phyloP scores from a whole-genome alignment of 2,888 invertebrate genomes.

The Autographa pulchrina region DNA sequence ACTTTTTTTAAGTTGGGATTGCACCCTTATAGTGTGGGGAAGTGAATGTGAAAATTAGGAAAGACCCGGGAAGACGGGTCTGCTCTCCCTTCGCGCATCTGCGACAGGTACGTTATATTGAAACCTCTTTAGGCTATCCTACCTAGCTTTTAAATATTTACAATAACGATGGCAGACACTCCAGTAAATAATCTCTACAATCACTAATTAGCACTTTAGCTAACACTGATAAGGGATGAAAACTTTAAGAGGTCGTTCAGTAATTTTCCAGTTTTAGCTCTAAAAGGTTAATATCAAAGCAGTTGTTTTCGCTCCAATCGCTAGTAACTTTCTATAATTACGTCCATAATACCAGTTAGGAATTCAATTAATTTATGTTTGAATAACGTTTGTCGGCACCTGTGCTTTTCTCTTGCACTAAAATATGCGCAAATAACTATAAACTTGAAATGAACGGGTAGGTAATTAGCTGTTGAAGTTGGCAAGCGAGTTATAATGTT shows the following conservation, averaged over 20 bases:
- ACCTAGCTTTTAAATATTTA: slow-evolving; percentile 52
- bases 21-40: slow-evolving; percentile 55
- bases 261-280: slow-evolving; percentile 30
- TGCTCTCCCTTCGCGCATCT: slow-evolving; percentile 74
- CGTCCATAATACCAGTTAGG: slow-evolving; percentile 23
- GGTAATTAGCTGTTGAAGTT: neutral
- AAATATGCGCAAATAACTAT: slow-evolving; percentile 2
- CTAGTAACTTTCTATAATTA: slow-evolving; percentile 46
- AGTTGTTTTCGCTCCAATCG: slow-evolving; percentile 24
- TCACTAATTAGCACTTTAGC: slow-evolving; percentile 5
- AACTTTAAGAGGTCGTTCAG: slow-evolving; percentile 25
- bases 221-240: slow-evolving; percentile 11
- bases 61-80: slow-evolving; percentile 78
- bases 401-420: slow-evolving; percentile 10
- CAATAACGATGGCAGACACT: slow-evolving; percentile 16
- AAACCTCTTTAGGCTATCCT: slow-evolving; percentile 13
- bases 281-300: slow-evolving; percentile 20
- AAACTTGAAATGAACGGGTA: neutral
- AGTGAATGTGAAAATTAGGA: slow-evolving; percentile 80
- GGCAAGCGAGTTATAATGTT: neutral
- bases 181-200: slow-evolving; percentile 30
- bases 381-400: slow-evolving; percentile 7
- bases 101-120: slow-evolving; percentile 75
- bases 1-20: slow-evolving; percentile 48
- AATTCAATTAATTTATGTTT: slow-evolving; percentile 33